Percentiles rank a stretch among this genome's conserved stretches.
Conservation (phyloP, 2,888 invertebrate species). For the Drosophila fungiperda region DNA sequence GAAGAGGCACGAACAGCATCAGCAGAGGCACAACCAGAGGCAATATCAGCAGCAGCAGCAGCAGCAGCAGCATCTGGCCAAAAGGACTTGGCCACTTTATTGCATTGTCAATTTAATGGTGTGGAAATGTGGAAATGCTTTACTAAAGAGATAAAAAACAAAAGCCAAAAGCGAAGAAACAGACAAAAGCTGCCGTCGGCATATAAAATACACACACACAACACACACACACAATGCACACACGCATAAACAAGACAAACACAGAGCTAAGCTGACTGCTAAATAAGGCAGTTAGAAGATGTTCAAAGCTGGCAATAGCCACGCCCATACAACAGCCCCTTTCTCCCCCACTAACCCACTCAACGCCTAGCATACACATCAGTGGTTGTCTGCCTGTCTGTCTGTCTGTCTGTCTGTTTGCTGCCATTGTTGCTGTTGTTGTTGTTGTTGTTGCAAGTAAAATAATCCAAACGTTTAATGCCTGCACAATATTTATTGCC, state of each 20-base stretch:
- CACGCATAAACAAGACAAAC: slow-evolving; percentile 57
- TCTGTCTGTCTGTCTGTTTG: slow-evolving; percentile 11
- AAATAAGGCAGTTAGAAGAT: slow-evolving; percentile 72
- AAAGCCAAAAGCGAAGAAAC: slow-evolving; percentile 21
- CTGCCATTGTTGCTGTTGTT: slow-evolving; percentile 9
- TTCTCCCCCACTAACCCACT: too few species aligned
- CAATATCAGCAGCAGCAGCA: slow-evolving; percentile 14
- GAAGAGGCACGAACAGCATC: background rate
- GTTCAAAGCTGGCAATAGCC: slow-evolving; percentile 57
- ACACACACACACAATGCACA: slow-evolving; percentile 3
- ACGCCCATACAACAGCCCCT: slow-evolving; percentile 24
- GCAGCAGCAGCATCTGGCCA: slow-evolving; percentile 59
- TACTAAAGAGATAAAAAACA: slow-evolving; percentile 52
- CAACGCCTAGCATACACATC: slow-evolving; percentile 32
- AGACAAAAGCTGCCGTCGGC: slow-evolving; percentile 41
- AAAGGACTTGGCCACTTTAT: slow-evolving; percentile 63
- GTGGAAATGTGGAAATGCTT: slow-evolving; percentile 74
- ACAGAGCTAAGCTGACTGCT: slow-evolving; percentile 66
- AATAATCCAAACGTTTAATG: slow-evolving; percentile 78
- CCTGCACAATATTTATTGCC: slow-evolving; percentile 82
- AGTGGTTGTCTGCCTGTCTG: slow-evolving; percentile 23
- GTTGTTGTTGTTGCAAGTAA: slow-evolving; percentile 55
- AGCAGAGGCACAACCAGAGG: slow-evolving; percentile 5
- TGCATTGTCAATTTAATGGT: slow-evolving; percentile 82
- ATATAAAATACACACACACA: slow-evolving; percentile 19